Evolutionary conservation across 2,888 invertebrate genomes (phyloP), one percentile per base, ranked within the genome.

Genomic region (Lasioglossum lativentre): DNA sequence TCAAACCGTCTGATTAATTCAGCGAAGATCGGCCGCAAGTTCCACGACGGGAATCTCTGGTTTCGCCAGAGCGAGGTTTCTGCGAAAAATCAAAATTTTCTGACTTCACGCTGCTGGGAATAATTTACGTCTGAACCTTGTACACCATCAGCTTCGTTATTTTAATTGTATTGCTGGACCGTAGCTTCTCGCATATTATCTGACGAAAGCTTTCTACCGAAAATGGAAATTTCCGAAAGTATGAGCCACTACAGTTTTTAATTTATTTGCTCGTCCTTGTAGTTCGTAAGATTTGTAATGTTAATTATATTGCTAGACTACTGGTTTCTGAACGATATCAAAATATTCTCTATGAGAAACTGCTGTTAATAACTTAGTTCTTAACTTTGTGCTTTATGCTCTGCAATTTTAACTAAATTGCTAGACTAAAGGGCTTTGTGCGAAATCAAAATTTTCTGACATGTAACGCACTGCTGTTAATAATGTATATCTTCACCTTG

Each of bases 1-100:
- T 78, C 71, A 38, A 40, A 30, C 27, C 78, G n/a, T 14, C 38
- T 78, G 78, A 71, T 38, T 78, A 78, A 78, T 78, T 56, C 70
- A 78, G 23, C 30, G 30, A 30, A 63, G 30, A 63, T 63, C 63
- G 6, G 30, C 30, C 19, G 1, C 10, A 63, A 63, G 6, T 30
- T 63, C 30, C 16, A 30, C 59, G 30, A 5, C 19, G 27, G 27
- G 63, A 63, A 63, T 63, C 63, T 63, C 63, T n/a, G 63, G 30
- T 19, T 63, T 30, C 4, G 5, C 4, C 14, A 4, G 14, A 12
- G 27, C 30, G 16, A 63, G 2, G 63, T 63, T 63, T 63, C 47
- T 23, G 23, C 2, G 47, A 23, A 52, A 23, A 52, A 52, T 52
- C 52, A 52, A 52, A 52, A 52, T 52, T 52, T n/a, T n/a, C 52